Base-by-base conservation (phyloP, 2,888 invertebrate genomes). In the Alloplasta piceator region DNA sequence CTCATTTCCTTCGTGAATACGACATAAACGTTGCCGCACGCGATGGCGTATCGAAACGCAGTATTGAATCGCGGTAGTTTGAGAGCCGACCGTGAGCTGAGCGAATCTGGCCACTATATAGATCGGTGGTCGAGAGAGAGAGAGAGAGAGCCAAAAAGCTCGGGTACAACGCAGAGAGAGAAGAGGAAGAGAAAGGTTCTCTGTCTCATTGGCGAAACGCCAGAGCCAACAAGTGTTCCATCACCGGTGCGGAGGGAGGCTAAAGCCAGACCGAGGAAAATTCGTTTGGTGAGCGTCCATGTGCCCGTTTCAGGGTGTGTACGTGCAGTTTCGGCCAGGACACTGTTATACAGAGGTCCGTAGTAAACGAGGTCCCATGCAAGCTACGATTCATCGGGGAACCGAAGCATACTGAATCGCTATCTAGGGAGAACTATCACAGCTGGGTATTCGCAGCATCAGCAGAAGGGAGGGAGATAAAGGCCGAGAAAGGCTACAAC, bases 181-280 rank as follows among this genome's bases (percentile, higher is more conserved):
- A 26, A 26, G 26, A 26, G 26, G 26, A 3, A 26, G 26, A 26
- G 26, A 26, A 26, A 26, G 26, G 26, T 55, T 43, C 61, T 68
- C 75, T 56, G 71, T 58, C 70, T 41, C 70, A 36, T 71, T 82
- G 83, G 87, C 86, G 68, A 82, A 86, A 80, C 80, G 88, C 88
- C 87, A 86, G 85, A 85, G 87, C 89, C 90, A 91, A 90, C 90
- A 91, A 91, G 91, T 91, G 91, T 90, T 90, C 83, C 85, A 86
- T 85, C 84, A 85, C 83, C 84, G 79, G 84, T 83, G 80, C 7
- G 52, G 5, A n/a, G 48, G 16, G 52, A 50, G 70, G 74, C 48
- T 70, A 61, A 74, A 71, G 52, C 58, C 66, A 63, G 74, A 55
- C 55, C 82, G 52, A 75, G 74, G 60, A 14, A 38, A 70, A 74